Evolutionary conservation across 92 coral and sea anemone species (phyloP).

Genomic region (Galaxea fascicularis): DNA sequence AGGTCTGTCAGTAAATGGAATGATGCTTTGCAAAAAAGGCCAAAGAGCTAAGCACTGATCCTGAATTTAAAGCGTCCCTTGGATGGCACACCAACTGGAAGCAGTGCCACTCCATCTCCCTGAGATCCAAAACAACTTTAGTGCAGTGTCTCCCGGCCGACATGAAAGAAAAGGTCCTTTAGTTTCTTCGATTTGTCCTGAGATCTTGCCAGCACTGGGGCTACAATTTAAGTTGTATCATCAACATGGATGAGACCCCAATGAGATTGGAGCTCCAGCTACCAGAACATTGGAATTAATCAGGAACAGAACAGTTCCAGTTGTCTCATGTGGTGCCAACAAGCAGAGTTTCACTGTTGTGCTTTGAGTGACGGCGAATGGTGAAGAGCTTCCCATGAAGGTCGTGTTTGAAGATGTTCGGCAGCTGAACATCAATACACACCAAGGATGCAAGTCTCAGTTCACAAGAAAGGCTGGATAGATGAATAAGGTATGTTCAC

Average conservation of each 20-base stretch:
- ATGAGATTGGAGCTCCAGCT: conserved; percentile 36
- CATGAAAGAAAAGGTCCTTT: conserved; percentile 38
- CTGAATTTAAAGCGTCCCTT: conserved; percentile 30
- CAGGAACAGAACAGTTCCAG: conserved; percentile 30
- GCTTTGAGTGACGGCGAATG: conserved; percentile 25
- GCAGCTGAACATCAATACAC: conserved; percentile 8
- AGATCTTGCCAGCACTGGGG: conserved; percentile 5
- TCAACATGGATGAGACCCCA: conserved; percentile 36
- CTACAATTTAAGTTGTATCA: conserved; percentile 11
- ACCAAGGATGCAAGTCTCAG: conserved; percentile 6
- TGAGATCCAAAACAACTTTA: conserved; percentile 33
- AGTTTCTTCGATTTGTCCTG: conserved; percentile 44
- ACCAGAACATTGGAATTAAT: conserved; percentile 27
- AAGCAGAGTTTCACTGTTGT: conserved; percentile 39
- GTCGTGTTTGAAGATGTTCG: conserved; percentile 35
- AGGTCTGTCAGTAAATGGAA: conserved; percentile 17
- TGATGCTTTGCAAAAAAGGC: conserved; percentile 22
- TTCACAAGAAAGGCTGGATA: conserved; percentile 44
- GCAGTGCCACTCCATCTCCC: conserved; percentile 17
- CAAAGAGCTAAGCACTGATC: conserved; percentile 38
- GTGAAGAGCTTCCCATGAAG: conserved; percentile 33
- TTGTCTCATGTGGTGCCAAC: conserved; percentile 24
- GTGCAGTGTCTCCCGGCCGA: conserved; percentile 38
- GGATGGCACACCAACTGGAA: conserved; percentile 21
- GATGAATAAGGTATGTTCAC: conserved; percentile 28